Conservation (phyloP, 2,888 invertebrate genomes). For the Biston betularia region DNA sequence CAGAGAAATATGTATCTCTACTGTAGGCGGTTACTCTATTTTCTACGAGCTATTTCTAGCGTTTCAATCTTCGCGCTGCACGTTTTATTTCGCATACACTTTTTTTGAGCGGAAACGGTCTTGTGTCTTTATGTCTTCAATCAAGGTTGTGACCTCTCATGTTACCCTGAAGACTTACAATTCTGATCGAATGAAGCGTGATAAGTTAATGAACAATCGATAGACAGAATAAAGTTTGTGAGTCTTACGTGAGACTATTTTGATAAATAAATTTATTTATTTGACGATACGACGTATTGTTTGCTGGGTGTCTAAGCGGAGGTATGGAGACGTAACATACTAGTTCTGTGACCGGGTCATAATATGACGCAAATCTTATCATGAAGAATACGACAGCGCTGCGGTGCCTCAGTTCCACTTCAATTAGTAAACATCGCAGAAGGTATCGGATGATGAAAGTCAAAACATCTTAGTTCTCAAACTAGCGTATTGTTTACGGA, state of each 20-base stretch:
- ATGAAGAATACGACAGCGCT: constrained; percentile 3
- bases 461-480: constrained; percentile 44
- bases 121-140: constrained; percentile 41
- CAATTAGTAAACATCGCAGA: constrained; percentile 51
- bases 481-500: constrained; percentile 7
- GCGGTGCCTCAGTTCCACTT: constrained; percentile 47
- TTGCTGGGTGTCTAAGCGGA: constrained; percentile 43
- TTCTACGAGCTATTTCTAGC: constrained; percentile 46
- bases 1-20: constrained; percentile 44
- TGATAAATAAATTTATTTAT: constrained; percentile 30
- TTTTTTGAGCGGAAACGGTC: constrained; percentile 42
- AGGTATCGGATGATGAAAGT: constrained; percentile 44
- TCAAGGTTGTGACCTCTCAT: constrained; percentile 53
- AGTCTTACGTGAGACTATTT: constrained; percentile 16
- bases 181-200: constrained; percentile 58
- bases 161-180: constrained; percentile 53
- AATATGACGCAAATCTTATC: constrained; percentile 46
- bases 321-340: constrained; percentile 19
- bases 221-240: constrained; percentile 24
- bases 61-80: constrained; percentile 37
- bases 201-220: constrained; percentile 47
- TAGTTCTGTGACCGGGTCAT: constrained; percentile 17
- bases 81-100: constrained; percentile 42
- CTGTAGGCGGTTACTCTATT: constrained; percentile 52
- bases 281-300: not conserved